Evolutionary conservation across 2,797 vertebrate species (phyloP).

Genomic region (Eulemur rubriventer): DNA sequence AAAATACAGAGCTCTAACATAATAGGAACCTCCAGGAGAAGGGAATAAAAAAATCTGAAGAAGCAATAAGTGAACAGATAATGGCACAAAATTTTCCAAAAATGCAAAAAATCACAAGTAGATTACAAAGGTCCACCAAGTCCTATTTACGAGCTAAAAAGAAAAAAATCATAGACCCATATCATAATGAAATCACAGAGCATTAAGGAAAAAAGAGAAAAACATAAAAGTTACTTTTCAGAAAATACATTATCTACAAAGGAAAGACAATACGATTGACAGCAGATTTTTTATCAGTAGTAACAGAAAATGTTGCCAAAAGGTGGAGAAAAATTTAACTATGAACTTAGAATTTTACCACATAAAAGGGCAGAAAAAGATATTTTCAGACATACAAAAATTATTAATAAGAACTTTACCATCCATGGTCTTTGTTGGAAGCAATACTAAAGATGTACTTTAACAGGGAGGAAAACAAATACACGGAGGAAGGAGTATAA

Average conservation of each 20-base stretch:
- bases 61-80: not conserved
- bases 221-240: not conserved
- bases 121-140: not conserved
- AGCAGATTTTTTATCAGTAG: not conserved
- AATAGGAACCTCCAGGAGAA: not conserved
- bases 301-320: not conserved
- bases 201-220: not conserved
- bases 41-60: not conserved
- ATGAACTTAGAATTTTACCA: not conserved
- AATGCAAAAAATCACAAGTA: not conserved
- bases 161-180: not conserved
- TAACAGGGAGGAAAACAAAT: conserved; percentile 23
- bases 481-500: not conserved
- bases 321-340: not conserved
- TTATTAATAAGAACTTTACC: not conserved
- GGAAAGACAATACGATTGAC: not conserved
- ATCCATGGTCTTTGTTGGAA: not conserved
- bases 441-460: not conserved
- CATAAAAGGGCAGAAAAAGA: not conserved
- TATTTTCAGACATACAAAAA: not conserved
- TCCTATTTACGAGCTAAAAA: not conserved
- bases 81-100: not conserved
- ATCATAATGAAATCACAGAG: not conserved
- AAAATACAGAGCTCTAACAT: not conserved
- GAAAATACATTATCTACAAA: not conserved